Evolutionary conservation across 2,797 vertebrate species (phyloP), one percentile per base, ranked within the genome.

Genomic region (Pteronotus mesoamericanus): DNA sequence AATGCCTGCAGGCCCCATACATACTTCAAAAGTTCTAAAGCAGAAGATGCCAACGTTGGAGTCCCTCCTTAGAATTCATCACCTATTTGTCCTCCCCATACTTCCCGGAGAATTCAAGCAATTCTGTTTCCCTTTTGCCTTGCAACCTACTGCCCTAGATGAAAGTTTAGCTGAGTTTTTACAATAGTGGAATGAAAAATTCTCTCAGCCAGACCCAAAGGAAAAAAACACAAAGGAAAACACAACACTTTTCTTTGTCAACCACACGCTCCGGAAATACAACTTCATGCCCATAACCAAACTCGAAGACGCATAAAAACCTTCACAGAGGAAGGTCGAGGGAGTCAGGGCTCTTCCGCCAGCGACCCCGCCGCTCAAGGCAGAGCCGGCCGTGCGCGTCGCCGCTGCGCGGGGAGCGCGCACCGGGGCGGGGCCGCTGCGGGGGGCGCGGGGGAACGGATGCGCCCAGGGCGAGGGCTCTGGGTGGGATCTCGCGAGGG

Each of bases 381-480:
- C 53, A 55, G 53, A 55, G 53, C 53, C 0, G 8, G 21, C 53
- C 22, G 53, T 55, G 53, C 22, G 53, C 53, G 8, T 22, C 3
- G 2, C 53, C 55, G 21, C 53, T 55, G 21, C 0, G 53, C 2
- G 19, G 19, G 51, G 51, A 53, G 51, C 6, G 19, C 51, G 53
- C 1, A 51, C 6, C 19, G 2, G 51, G 51, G 1, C 19, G 19
- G 19, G 16, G 51, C 51, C 51, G 53, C 16, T 6, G 53, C 1
- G 1, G 53, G 18, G 51, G 51, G 53, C 6, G 0, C 53, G 53
- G 21, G 22, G 29, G 29, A 3, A 29, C 6, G 29, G 21, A 55
- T 6, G 2, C n/a, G 3, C 29, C 2, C 21, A 2, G 0, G 53
- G 55, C 7, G 0, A 55, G 53, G 53, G 53, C 51, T 21, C 51